Evolutionary conservation across 2,797 vertebrate genomes (phyloP), one percentile per base, ranked within the genome.

Genomic region (Hydrocynus forskahlii): DNA sequence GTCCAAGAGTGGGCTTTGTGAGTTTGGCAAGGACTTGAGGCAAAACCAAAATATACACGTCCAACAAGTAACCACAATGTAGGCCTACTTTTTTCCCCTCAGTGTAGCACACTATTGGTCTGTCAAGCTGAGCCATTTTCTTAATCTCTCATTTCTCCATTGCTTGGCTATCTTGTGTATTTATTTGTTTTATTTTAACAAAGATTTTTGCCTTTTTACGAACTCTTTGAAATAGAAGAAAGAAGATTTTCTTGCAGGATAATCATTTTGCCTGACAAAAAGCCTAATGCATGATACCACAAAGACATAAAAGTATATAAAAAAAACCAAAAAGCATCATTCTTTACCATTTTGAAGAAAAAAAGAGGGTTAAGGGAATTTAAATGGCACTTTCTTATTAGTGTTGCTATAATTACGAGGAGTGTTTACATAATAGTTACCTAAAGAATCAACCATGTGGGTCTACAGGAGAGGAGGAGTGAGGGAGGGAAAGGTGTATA

Each of bases 51-150:
- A 70, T 54, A 52, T 55, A 25, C 57, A 62, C 66, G 70, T 76
- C 66, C 73, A 76, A 81, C 66, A 76, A 43, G 66, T 29, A 81
- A 81, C 80, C 80, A 64, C 73, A 81, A 55, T 63, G 25, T 25
- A 69, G 64, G 43, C 40, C 52, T 75, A 67, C n/a, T 35, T 68
- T 67, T 40, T 62, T 76, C n/a, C n/a, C 62, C 52, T 52, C 54
- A 43, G 12, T 52, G 45, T 52, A 60, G 67, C 73, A 76, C 79
- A 69, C 38, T n/a, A 76, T 21, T 74, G 73, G 29, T 76, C 40
- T 75, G 63, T 81, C 54, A 63, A 3, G 1, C 2, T 57, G 19
- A 59, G 29, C 38, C 35, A 59, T 75, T 68, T 69, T 60, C 7
- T 5, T 8, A 45, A 48, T 60, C 29, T 52, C 17, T 76, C 54